A percentile compares a stretch with the other conserved stretches of the same genome.
Conservation (phyloP, 23 tunicate genomes). For the Trididemnum clinides region DNA sequence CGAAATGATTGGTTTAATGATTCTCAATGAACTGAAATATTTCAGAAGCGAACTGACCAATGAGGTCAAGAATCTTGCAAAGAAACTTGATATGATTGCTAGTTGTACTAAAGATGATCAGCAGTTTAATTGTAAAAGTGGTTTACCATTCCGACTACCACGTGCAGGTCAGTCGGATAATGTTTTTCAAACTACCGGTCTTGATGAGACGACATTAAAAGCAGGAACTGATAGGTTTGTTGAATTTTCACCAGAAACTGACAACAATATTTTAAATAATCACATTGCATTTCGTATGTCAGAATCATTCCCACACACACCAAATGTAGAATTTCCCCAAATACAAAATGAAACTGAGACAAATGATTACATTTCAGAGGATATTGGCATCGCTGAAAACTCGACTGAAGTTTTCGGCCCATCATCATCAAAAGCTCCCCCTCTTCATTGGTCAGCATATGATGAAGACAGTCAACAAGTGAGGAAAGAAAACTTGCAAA, state of each 20-base stretch:
- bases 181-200: not conserved
- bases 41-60: constrained; percentile 15
- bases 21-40: constrained; percentile 31
- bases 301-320: not conserved
- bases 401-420: too few relatives aligned
- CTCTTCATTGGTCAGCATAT: too few relatives aligned
- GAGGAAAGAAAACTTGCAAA: too few relatives aligned
- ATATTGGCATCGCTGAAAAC: too few relatives aligned
- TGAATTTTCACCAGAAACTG: not conserved
- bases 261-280: constrained; percentile 6
- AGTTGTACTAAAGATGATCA: not conserved
- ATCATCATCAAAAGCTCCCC: too few relatives aligned
- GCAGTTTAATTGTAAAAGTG: not conserved
- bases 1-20: constrained; percentile 1
- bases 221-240: not conserved
- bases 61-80: constrained; percentile 10
- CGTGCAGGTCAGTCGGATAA: not conserved
- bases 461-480: too few relatives aligned
- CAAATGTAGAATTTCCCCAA: too few relatives aligned
- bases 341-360: too few relatives aligned
- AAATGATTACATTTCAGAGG: too few relatives aligned
- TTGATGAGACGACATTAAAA: not conserved
- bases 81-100: not conserved
- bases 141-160: not conserved
- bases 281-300: constrained; percentile 19